Conservation (phyloP, 2,888 invertebrate species). For the Heteromurus nitidus region DNA sequence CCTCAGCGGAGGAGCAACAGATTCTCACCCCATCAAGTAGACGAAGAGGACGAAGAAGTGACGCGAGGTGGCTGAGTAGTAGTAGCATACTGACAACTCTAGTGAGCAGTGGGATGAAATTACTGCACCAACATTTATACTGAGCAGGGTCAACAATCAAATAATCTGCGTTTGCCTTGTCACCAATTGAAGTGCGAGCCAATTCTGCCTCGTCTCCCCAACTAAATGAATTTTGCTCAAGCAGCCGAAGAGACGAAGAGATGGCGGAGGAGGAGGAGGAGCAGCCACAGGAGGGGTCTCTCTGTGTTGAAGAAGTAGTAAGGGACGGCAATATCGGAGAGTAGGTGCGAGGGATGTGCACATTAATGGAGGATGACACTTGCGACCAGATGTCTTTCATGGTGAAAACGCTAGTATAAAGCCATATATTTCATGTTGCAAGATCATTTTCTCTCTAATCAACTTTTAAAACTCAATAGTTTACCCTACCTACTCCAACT, state of each 20-base stretch:
- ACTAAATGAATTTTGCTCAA: slow-evolving; percentile 26
- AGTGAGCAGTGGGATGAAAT: slow-evolving; percentile 30
- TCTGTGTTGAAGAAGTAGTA: slow-evolving; percentile 51
- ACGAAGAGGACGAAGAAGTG: not conserved
- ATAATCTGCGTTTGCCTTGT: slow-evolving; percentile 17
- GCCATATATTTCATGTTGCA: slow-evolving; percentile 51
- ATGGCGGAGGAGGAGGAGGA: slow-evolving; percentile 49
- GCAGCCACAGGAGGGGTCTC: slow-evolving; percentile 57
- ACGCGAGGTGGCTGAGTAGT: slow-evolving; percentile 21
- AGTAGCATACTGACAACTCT: slow-evolving; percentile 14
- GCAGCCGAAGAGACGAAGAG: slow-evolving; percentile 56
- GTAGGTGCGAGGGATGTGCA: slow-evolving; percentile 61
- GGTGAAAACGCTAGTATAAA: slow-evolving; percentile 63
- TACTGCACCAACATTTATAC: slow-evolving; percentile 26
- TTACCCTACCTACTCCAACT: slow-evolving; percentile 5
- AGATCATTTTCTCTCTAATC: slow-evolving; percentile 34
- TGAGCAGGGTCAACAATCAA: slow-evolving; percentile 16
- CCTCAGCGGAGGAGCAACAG: slow-evolving; percentile 16
- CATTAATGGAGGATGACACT: slow-evolving; percentile 56
- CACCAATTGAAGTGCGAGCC: slow-evolving; percentile 8
- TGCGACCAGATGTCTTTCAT: slow-evolving; percentile 57
- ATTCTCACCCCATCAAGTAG: slow-evolving; percentile 14
- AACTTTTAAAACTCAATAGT: slow-evolving; percentile 11
- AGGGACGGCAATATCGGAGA: slow-evolving; percentile 56
- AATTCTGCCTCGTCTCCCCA: slow-evolving; percentile 49